A percentile compares a stretch with the other conserved stretches of the same genome.
These are phyloP conservation scores for Oopsacas minuta DNA, from an alignment of 37 sponge, comb jelly and placozoan species.

Conservation along the genomic window DNA sequence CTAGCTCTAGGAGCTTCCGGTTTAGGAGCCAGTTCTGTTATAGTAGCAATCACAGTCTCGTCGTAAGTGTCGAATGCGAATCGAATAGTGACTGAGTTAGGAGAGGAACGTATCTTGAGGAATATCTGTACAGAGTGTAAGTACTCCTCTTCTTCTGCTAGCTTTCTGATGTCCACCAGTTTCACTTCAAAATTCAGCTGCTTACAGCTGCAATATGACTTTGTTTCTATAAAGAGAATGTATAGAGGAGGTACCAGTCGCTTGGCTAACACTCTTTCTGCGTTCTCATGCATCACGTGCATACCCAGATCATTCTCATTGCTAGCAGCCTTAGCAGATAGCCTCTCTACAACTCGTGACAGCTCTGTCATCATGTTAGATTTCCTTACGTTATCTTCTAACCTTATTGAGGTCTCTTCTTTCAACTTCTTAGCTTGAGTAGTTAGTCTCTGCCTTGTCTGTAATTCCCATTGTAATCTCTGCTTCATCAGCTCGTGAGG, in stretches of 20 bases:
- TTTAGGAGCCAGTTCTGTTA: not conserved
- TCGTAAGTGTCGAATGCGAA: slow-evolving; percentile 8
- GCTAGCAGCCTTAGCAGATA: slow-evolving; percentile 1
- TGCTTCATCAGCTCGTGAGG: slow-evolving; percentile 15
- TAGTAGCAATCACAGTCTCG: not conserved
- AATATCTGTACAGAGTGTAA: not conserved
- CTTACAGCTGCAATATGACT: not conserved
- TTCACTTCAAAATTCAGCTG: not conserved
- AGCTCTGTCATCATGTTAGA: not conserved
- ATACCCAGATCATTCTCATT: not conserved
- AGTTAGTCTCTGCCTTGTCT: not conserved
- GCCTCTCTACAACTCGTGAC: not conserved
- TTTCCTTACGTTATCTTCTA: not conserved
- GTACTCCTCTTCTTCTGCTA: not conserved
- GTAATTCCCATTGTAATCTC: not conserved
- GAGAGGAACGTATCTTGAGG: not conserved
- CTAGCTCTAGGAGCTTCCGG: not conserved
- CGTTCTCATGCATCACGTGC: not conserved
- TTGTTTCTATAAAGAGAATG: not conserved
- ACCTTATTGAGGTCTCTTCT: not conserved
- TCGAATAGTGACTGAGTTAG: not conserved
- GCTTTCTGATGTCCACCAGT: not conserved
- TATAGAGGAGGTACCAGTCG: not conserved
- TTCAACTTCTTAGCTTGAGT: not conserved
- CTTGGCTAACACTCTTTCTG: slow-evolving; percentile 4